A percentile compares a stretch with the other conserved stretches of the same genome.
These are phyloP conservation scores for Pomacea maculata DNA, from an alignment of 1,140 invertebrate species.

Conservation along the genomic window DNA sequence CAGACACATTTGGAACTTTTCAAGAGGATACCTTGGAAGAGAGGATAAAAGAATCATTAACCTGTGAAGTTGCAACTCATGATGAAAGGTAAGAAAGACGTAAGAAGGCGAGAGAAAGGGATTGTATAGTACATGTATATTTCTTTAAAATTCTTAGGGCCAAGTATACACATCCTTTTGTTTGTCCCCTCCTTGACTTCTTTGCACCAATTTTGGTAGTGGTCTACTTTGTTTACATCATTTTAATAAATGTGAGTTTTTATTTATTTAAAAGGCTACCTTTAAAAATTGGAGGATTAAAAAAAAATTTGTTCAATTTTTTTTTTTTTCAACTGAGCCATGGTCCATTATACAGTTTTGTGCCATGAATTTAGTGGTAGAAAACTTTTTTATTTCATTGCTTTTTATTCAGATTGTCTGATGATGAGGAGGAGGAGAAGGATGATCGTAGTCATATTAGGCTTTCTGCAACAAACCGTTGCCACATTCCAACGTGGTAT, in stretches of 20 bases:
- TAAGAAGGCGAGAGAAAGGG: background rate
- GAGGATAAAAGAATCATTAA: constrained; percentile 14
- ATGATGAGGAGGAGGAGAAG: constrained; percentile 21
- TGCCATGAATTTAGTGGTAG: background rate
- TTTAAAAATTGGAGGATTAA: background rate
- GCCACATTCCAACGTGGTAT: constrained; percentile 41
- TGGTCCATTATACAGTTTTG: background rate
- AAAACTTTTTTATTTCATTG: background rate
- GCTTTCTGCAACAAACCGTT: constrained; percentile 24
- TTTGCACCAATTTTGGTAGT: background rate
- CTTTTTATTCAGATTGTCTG: constrained; percentile 14
- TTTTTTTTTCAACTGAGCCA: too few relatives aligned
- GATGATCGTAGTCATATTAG: constrained; percentile 26
- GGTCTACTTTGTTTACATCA: too few relatives aligned
- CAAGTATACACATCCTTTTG: too few relatives aligned
- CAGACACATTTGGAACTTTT: constrained; percentile 22
- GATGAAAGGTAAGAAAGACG: constrained; percentile 14
- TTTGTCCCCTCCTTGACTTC: too few relatives aligned
- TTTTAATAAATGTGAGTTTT: background rate
- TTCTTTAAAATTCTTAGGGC: background rate
- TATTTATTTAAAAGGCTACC: background rate
- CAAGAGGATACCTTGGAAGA: constrained; percentile 12
- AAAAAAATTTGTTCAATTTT: too few relatives aligned
- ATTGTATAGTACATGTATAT: background rate
- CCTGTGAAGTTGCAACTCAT: constrained; percentile 16